Conservation (phyloP, 30 jellyfish, hydroid and myxozoan species). For the Hydra vulgaris region DNA sequence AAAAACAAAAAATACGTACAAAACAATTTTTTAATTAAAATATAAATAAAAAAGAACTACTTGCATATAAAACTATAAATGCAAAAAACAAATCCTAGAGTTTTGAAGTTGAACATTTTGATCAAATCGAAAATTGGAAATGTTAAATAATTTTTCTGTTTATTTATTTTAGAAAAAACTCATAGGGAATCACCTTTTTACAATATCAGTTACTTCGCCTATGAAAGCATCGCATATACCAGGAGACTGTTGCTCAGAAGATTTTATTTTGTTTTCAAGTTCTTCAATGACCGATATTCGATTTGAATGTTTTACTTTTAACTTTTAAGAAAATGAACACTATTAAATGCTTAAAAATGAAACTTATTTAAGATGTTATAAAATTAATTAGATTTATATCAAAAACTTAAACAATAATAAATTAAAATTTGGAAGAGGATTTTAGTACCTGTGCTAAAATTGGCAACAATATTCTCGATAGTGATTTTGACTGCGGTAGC, state of each 20-base stretch:
- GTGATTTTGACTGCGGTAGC: slow-evolving; percentile 73
- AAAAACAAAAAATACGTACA: not conserved
- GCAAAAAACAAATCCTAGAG: too few relatives aligned
- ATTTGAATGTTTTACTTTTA: slow-evolving; percentile 76
- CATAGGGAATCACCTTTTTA: slow-evolving; percentile 45
- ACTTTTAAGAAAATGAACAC: slow-evolving; percentile 19
- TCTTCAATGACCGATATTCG: slow-evolving; percentile 76
- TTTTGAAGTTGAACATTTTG: too few relatives aligned
- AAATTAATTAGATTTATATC: not conserved
- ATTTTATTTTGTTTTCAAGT: slow-evolving; percentile 57
- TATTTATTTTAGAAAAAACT: too few relatives aligned
- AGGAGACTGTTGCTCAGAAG: slow-evolving; percentile 76
- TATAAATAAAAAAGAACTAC: too few relatives aligned
- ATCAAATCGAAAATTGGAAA: too few relatives aligned
- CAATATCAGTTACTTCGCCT: slow-evolving; percentile 94
- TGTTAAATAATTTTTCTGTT: too few relatives aligned
- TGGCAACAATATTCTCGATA: slow-evolving; percentile 50
- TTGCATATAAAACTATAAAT: too few relatives aligned
- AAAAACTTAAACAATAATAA: too few relatives aligned
- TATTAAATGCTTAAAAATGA: not conserved
- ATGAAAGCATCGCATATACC: slow-evolving; percentile 97
- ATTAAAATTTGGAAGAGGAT: not conserved
- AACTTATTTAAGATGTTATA: not conserved
- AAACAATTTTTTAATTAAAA: too few relatives aligned
- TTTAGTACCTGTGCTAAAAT: slow-evolving; percentile 67